Evolutionary conservation across 2,888 invertebrate species (phyloP).

Genomic region (Lamproptera curius): DNA sequence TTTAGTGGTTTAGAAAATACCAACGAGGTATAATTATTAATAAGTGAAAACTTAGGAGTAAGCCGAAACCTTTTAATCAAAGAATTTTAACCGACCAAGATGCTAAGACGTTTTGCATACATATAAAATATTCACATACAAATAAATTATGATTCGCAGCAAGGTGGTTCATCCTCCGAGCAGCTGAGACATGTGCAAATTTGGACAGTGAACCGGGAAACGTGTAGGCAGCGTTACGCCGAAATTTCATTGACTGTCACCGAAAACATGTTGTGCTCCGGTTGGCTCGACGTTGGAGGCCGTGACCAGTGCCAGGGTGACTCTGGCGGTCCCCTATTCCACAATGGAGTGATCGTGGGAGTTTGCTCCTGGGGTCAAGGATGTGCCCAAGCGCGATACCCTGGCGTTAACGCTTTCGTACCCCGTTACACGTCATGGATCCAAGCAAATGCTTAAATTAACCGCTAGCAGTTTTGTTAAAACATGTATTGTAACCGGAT

Average conservation of each 20-base stretch:
- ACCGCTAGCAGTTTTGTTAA: no score
- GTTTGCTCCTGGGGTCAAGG: slow-evolving; percentile 40
- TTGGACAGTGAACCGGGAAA: slow-evolving; percentile 38
- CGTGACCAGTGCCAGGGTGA: slow-evolving; percentile 58
- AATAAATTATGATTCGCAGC: neutral
- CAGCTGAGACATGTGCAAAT: slow-evolving; percentile 40
- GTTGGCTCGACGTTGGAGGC: slow-evolving; percentile 50
- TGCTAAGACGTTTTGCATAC: neutral
- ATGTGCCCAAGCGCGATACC: slow-evolving; percentile 34
- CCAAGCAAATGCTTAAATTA: neutral
- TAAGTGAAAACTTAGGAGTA: neutral
- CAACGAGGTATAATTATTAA: no score
- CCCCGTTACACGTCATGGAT: neutral
- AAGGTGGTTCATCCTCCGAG: slow-evolving; percentile 29
- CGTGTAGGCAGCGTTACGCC: slow-evolving; percentile 36
- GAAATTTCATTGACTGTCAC: slow-evolving; percentile 30
- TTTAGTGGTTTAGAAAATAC: no score
- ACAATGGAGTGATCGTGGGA: slow-evolving; percentile 37
- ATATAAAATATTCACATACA: neutral
- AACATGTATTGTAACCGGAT: no score
- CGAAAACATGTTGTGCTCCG: slow-evolving; percentile 52
- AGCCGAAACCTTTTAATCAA: neutral
- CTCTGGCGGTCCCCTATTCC: slow-evolving; percentile 52
- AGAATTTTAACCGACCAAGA: neutral
- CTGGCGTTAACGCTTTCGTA: slow-evolving; percentile 44